These are phyloP conservation scores for Cryptus viduatorius DNA, from an alignment of 2,888 invertebrate species.

Conservation along the genomic window DNA sequence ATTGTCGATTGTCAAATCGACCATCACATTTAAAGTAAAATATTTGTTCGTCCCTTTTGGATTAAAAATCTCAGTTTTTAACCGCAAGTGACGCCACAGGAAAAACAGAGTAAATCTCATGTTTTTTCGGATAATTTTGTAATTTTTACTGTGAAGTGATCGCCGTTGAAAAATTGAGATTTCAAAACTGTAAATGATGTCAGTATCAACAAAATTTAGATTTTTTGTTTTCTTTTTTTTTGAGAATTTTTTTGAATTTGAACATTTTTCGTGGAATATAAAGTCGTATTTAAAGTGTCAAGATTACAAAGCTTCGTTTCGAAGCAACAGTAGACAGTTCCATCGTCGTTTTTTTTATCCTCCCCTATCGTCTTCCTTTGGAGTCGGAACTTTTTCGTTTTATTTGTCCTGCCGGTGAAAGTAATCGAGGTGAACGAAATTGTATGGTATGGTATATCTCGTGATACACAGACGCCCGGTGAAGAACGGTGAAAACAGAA, in stretches of 20 bases:
- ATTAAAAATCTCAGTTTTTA: too few relatives aligned
- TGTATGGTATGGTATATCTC: constrained; percentile 10
- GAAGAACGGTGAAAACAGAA: constrained; percentile 16
- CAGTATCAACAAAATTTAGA: too few relatives aligned
- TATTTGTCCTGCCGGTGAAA: constrained; percentile 32
- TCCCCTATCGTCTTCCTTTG: not conserved
- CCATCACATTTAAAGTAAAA: not conserved
- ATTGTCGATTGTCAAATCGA: too few relatives aligned
- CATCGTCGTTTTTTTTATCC: constrained; percentile 1
- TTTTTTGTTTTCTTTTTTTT: too few relatives aligned
- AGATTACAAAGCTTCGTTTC: not conserved
- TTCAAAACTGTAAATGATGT: too few relatives aligned
- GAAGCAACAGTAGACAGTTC: not conserved
- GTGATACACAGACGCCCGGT: constrained; percentile 15
- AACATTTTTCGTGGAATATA: not conserved
- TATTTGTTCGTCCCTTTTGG: not conserved
- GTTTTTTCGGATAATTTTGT: too few relatives aligned
- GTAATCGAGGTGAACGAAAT: constrained; percentile 53
- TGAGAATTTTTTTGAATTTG: too few relatives aligned
- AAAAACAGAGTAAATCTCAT: too few relatives aligned
- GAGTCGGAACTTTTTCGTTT: constrained; percentile 33
- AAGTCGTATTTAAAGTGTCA: not conserved
- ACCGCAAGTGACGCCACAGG: too few relatives aligned
- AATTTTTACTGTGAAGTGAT: too few relatives aligned
- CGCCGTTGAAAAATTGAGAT: too few relatives aligned